These are phyloP conservation scores for Minunthozetes semirufus DNA, from an alignment of 2,888 invertebrate species.

Conservation along the genomic window DNA sequence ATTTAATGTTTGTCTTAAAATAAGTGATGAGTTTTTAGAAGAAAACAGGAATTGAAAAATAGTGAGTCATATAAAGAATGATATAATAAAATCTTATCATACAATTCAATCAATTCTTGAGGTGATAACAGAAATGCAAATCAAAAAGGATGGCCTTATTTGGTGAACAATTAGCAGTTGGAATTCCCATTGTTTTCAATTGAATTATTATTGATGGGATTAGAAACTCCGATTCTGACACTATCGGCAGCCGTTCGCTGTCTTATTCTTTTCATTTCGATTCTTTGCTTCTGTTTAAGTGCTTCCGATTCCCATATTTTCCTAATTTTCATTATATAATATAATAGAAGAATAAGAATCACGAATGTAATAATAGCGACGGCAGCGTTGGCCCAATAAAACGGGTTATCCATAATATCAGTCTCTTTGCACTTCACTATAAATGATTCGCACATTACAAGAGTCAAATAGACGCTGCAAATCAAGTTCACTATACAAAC, in stretches of 20 bases:
- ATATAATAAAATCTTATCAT: too few relatives aligned
- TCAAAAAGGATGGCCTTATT: not conserved
- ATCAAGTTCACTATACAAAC: conserved; percentile 14
- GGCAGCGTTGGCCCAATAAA: conserved; percentile 2
- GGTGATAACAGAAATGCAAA: too few relatives aligned
- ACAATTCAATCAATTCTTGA: too few relatives aligned
- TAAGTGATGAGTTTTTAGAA: too few relatives aligned
- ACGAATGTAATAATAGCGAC: not conserved
- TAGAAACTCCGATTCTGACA: not conserved
- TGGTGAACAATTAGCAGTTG: not conserved
- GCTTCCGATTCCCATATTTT: conserved; percentile 23
- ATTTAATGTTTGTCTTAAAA: too few relatives aligned
- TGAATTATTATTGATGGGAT: not conserved
- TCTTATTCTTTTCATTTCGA: conserved; percentile 6
- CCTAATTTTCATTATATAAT: not conserved
- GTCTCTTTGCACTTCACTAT: not conserved
- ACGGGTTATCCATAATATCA: not conserved
- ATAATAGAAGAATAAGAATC: not conserved
- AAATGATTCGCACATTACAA: not conserved
- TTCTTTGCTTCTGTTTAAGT: not conserved
- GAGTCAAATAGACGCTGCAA: not conserved
- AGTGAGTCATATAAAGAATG: too few relatives aligned
- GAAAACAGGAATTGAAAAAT: too few relatives aligned
- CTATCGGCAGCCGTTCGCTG: not conserved
- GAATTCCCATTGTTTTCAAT: not conserved